Evolutionary conservation across 2,797 vertebrate species (phyloP).

Genomic region (Falco naumanni): DNA sequence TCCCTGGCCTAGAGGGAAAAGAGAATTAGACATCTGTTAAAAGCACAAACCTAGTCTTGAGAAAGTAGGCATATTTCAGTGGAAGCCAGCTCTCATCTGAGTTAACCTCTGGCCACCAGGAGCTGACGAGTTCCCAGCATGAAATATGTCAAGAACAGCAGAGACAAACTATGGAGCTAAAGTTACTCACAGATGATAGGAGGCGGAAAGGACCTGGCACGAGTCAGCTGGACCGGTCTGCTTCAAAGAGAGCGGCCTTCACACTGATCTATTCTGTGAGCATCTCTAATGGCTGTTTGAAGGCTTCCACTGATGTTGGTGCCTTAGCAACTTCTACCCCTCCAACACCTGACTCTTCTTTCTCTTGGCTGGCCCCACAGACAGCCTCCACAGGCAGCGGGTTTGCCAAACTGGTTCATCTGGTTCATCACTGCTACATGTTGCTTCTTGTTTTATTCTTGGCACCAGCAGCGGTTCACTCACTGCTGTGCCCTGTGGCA

Average conservation of each 20-base stretch:
- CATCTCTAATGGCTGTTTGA: background rate
- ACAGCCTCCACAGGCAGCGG: background rate
- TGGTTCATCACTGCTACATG: background rate
- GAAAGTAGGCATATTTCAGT: slow-evolving; percentile 50
- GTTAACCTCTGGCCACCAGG: slow-evolving; percentile 52
- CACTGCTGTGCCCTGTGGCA: background rate
- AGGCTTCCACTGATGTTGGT: background rate
- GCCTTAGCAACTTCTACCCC: background rate
- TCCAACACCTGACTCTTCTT: background rate
- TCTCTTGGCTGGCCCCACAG: background rate
- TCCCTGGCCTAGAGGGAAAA: slow-evolving; percentile 66
- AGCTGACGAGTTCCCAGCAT: slow-evolving; percentile 27
- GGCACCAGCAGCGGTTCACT: background rate
- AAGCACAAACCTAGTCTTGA: slow-evolving; percentile 48
- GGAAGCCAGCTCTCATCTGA: slow-evolving; percentile 41
- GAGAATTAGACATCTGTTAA: slow-evolving; percentile 73
- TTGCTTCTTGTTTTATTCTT: background rate
- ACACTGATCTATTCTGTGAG: background rate
- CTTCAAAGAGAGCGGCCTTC: background rate
- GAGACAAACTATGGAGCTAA: background rate
- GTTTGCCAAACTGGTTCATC: background rate
- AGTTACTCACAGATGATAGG: background rate
- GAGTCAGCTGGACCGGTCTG: background rate
- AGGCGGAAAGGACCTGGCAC: background rate
- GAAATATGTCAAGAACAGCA: background rate